A percentile compares a stretch with the other conserved stretches of the same genome.
Conservation (phyloP, 1,140 invertebrate genomes). For the Daktulosphaira vitifoliae region DNA sequence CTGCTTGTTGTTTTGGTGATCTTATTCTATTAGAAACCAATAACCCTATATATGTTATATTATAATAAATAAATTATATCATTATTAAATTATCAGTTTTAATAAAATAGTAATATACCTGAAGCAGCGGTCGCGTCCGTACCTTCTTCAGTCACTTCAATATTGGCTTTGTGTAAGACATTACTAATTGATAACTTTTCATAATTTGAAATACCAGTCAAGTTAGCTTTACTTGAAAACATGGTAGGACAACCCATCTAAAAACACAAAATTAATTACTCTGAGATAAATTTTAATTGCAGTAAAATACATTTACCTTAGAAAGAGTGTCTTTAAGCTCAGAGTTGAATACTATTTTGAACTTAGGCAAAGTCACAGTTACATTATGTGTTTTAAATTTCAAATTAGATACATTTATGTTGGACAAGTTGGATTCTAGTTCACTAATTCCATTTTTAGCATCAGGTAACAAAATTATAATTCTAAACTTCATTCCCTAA, state of each 20-base stretch:
- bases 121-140: conserved; percentile 58
- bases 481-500: conserved; percentile 5
- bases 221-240: conserved; percentile 6
- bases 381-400: conserved; percentile 9
- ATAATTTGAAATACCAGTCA: background rate
- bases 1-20: too few relatives aligned
- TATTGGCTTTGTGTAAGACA: conserved; percentile 55
- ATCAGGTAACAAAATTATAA: conserved; percentile 13
- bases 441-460: conserved; percentile 4
- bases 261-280: background rate
- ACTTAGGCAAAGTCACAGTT: conserved; percentile 10
- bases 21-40: background rate
- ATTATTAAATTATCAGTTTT: background rate
- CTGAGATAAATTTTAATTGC: background rate
- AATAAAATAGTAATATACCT: conserved; percentile 40
- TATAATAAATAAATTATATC: background rate
- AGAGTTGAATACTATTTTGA: background rate
- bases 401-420: background rate
- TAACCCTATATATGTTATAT: background rate
- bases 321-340: background rate
- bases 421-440: conserved; percentile 8
- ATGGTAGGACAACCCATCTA: conserved; percentile 19
- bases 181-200: conserved; percentile 46
- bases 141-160: conserved; percentile 59
- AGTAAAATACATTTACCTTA: background rate